phyloP scores from a whole-genome alignment of 2,113 vertebrate species.

The Malurus melanocephalus region DNA sequence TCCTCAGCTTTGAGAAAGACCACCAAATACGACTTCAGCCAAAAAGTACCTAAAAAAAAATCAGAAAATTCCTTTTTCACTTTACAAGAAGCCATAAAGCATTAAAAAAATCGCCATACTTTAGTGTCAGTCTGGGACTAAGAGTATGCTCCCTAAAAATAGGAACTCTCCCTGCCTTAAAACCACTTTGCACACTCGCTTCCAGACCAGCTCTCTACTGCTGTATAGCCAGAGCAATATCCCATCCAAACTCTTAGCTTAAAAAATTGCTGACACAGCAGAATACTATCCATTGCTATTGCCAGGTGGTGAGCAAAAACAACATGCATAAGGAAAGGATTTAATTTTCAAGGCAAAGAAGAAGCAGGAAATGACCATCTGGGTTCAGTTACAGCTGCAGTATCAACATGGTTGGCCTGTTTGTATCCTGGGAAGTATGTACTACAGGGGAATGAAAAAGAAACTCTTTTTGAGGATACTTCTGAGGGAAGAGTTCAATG shows the following conservation, averaged over 20 bases:
- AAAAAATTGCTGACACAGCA: not conserved
- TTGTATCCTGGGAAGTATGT: slow-evolving; percentile 12
- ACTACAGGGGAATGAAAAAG: not conserved
- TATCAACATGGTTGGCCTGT: not conserved
- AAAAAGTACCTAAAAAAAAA: not conserved
- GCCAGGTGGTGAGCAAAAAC: slow-evolving; percentile 6
- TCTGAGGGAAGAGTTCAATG: slow-evolving; percentile 30
- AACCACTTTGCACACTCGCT: not conserved
- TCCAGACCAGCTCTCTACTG: not conserved
- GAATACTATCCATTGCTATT: not conserved
- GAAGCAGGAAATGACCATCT: slow-evolving; percentile 44
- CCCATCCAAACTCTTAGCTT: not conserved
- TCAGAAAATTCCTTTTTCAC: not conserved
- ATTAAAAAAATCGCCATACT: not conserved
- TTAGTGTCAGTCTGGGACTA: not conserved
- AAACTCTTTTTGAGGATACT: not conserved
- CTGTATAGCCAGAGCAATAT: not conserved
- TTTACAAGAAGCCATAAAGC: not conserved
- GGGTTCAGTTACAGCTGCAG: slow-evolving; percentile 39
- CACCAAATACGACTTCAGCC: not conserved
- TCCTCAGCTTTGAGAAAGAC: not conserved
- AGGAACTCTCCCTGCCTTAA: not conserved
- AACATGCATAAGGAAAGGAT: slow-evolving; percentile 12
- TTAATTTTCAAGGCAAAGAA: slow-evolving; percentile 32
- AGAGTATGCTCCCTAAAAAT: not conserved